These are phyloP conservation scores for Neoarius graeffei DNA, from an alignment of 2,113 vertebrate genomes.

Conservation along the genomic window DNA sequence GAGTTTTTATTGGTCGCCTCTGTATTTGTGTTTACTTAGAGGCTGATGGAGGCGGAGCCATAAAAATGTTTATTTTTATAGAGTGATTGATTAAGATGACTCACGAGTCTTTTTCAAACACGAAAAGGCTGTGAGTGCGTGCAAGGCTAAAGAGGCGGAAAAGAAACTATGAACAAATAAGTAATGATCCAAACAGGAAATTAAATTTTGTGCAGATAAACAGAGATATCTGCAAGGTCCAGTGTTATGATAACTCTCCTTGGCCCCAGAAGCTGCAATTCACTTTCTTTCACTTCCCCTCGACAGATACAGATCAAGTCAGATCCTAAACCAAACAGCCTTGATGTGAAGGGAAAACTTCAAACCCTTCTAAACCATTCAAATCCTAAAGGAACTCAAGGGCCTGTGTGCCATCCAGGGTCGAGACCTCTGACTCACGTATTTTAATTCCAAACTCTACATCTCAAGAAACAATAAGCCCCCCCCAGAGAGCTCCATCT, in stretches of 20 bases:
- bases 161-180: neutral
- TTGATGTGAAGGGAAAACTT: slow-evolving; percentile 2
- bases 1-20: slow-evolving; percentile 30
- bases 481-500: neutral
- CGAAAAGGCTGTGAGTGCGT: neutral
- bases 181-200: neutral
- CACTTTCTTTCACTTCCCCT: neutral
- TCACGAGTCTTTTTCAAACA: slow-evolving; percentile 19
- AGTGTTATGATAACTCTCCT: neutral
- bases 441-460: neutral
- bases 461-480: slow-evolving; percentile 6
- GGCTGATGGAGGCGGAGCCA: slow-evolving; percentile 39
- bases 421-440: neutral
- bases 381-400: neutral
- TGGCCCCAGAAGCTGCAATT: neutral
- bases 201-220: neutral
- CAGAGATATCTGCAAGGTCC: neutral
- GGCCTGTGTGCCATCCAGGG: neutral
- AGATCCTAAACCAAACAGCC: neutral
- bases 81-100: slow-evolving; percentile 43
- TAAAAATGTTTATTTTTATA: slow-evolving; percentile 43
- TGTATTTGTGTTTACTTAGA: slow-evolving; percentile 46
- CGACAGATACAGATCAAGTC: neutral
- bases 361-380: neutral
- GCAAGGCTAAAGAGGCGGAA: neutral